phyloP scores from a whole-genome alignment of 2,113 vertebrate genomes.

The Onychostoma macrolepis region DNA sequence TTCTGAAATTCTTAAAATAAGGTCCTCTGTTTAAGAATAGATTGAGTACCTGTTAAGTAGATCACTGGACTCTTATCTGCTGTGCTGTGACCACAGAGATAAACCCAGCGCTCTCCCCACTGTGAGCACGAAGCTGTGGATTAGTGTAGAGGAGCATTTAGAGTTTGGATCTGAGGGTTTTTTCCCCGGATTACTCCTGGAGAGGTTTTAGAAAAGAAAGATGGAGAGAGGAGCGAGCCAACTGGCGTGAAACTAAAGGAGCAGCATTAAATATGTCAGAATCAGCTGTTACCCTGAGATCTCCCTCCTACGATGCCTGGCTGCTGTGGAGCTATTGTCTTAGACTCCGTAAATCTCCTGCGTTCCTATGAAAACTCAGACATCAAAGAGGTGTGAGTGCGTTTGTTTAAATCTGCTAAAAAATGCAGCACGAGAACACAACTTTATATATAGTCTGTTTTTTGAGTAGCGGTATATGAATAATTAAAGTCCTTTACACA shows the following conservation, averaged over 20 bases:
- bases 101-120: conserved; percentile 35
- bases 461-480: not conserved
- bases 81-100: conserved; percentile 35
- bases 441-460: not conserved
- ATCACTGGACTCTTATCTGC: not conserved
- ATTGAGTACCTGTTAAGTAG: not conserved
- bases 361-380: conserved; percentile 12
- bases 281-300: conserved; percentile 55
- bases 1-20: not conserved
- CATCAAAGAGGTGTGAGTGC: conserved; percentile 22
- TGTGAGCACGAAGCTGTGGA: conserved; percentile 54
- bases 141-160: conserved; percentile 40
- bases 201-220: conserved; percentile 42
- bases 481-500: conserved; percentile 38
- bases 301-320: conserved; percentile 38
- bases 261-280: conserved; percentile 55
- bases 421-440: conserved; percentile 16
- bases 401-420: not conserved
- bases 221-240: conserved; percentile 41
- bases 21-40: not conserved
- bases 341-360: conserved; percentile 41
- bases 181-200: conserved; percentile 50
- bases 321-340: conserved; percentile 48
- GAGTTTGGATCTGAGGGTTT: conserved; percentile 18
- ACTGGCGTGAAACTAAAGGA: conserved; percentile 53